Conservation (phyloP, 1,140 invertebrate species). For the Hylaeus anthracinus region DNA sequence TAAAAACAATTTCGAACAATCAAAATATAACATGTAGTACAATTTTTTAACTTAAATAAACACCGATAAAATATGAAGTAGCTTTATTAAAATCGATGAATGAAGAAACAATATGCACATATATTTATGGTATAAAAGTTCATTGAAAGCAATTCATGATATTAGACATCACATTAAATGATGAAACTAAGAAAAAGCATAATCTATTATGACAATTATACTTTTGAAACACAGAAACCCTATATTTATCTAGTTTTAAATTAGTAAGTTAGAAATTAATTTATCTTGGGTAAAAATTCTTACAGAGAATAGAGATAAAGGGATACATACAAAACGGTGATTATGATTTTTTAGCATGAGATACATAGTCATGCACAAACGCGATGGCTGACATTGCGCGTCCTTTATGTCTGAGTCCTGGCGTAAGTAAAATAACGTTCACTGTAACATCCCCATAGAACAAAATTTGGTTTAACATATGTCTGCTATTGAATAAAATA, state of each 20-base stretch:
- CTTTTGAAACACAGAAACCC: conserved; percentile 22
- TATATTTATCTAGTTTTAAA: conserved; percentile 6
- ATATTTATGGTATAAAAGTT: conserved; percentile 42
- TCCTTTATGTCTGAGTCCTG: conserved; percentile 72
- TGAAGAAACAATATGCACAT: conserved; percentile 13
- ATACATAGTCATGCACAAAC: conserved; percentile 60
- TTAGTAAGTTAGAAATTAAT: conserved; percentile 20
- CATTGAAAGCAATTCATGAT: conserved; percentile 16
- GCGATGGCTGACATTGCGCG: conserved; percentile 61
- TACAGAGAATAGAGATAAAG: conserved; percentile 6
- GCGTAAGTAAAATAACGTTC: conserved; percentile 64
- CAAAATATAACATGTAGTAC: neutral
- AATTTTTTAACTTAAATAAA: conserved; percentile 6
- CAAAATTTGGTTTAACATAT: neutral
- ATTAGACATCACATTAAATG: conserved; percentile 29
- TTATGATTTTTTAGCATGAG: conserved; percentile 72
- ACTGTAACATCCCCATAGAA: conserved; percentile 60
- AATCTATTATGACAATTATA: conserved; percentile 7
- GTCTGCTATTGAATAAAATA: conserved; percentile 1
- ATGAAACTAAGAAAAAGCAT: conserved; percentile 13
- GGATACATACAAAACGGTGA: conserved; percentile 47
- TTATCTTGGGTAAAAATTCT: conserved; percentile 8
- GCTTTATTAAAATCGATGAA: conserved; percentile 38
- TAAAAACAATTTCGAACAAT: neutral
- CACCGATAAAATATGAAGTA: conserved; percentile 15